Evolutionary conservation across 2,113 vertebrate genomes (phyloP).

Genomic region (Mohoua ochrocephala): DNA sequence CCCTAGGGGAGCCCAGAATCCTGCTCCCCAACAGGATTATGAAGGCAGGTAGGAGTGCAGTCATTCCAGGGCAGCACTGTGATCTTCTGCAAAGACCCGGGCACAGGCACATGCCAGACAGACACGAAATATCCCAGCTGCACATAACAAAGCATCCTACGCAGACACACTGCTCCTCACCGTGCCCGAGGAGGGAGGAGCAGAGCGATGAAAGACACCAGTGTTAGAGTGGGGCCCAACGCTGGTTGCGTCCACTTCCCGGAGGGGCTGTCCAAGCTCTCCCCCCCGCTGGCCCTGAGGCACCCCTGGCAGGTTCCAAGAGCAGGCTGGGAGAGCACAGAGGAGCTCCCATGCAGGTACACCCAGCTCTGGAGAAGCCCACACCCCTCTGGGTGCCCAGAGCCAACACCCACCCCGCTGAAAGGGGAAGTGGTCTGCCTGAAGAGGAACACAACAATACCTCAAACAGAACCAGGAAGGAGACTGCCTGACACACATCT

Average conservation of each 20-base stretch:
- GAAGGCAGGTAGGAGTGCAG: background rate
- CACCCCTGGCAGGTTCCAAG: background rate
- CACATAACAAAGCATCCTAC: background rate
- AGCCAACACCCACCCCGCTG: background rate
- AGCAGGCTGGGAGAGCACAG: background rate
- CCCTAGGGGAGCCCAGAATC: background rate
- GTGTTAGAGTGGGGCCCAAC: background rate
- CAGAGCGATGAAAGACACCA: background rate
- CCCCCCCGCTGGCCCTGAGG: rapidly evolving
- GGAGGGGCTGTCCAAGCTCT: background rate
- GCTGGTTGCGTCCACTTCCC: rapidly evolving
- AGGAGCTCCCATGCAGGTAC: background rate
- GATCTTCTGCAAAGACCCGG: background rate
- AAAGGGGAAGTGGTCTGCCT: background rate
- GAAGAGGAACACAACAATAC: background rate
- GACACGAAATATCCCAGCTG: background rate
- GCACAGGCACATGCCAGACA: background rate
- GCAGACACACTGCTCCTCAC: background rate
- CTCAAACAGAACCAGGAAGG: background rate
- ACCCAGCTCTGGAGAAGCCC: background rate
- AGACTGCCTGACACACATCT: background rate
- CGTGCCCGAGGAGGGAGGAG: background rate
- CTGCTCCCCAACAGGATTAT: background rate
- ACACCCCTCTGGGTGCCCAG: background rate
- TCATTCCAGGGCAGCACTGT: background rate